Conservation (phyloP, 2,797 vertebrate species). For the Neopelma chrysocephalum region DNA sequence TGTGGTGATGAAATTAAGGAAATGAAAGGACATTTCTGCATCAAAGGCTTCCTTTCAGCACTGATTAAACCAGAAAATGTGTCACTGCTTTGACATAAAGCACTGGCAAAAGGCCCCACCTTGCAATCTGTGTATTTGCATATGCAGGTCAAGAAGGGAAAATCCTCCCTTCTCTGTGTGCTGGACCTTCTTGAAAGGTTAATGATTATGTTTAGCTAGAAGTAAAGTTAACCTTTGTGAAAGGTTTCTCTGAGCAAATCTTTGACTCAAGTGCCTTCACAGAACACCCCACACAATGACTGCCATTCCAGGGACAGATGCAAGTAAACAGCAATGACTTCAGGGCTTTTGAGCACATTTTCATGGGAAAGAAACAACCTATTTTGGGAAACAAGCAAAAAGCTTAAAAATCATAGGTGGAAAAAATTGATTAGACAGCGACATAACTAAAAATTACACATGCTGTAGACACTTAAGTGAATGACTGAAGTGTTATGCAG, state of each 20-base stretch:
- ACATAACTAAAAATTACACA: not conserved
- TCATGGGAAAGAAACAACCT: not conserved
- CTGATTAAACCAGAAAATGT: not conserved
- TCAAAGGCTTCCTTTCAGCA: not conserved
- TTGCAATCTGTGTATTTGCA: not conserved
- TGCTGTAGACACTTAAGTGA: not conserved
- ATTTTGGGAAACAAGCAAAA: not conserved
- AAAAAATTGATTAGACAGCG: not conserved
- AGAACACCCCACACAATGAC: not conserved
- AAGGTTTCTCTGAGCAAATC: not conserved
- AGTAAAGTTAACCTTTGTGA: not conserved
- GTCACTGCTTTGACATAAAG: not conserved
- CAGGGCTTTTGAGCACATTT: not conserved
- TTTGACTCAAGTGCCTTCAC: not conserved
- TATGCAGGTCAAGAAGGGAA: not conserved
- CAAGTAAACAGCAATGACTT: not conserved
- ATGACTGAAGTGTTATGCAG: not conserved
- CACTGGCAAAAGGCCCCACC: not conserved
- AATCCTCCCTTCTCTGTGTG: not conserved
- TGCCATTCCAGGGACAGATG: not conserved
- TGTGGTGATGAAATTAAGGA: not conserved
- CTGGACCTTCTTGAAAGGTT: not conserved
- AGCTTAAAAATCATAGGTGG: not conserved
- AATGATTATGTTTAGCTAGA: constrained; percentile 4
- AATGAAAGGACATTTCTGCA: not conserved